A percentile compares a stretch with the other conserved stretches of the same genome.
Evolutionary conservation across 2,113 vertebrate genomes (phyloP).

Genomic region (Nannobrachium achirus): DNA sequence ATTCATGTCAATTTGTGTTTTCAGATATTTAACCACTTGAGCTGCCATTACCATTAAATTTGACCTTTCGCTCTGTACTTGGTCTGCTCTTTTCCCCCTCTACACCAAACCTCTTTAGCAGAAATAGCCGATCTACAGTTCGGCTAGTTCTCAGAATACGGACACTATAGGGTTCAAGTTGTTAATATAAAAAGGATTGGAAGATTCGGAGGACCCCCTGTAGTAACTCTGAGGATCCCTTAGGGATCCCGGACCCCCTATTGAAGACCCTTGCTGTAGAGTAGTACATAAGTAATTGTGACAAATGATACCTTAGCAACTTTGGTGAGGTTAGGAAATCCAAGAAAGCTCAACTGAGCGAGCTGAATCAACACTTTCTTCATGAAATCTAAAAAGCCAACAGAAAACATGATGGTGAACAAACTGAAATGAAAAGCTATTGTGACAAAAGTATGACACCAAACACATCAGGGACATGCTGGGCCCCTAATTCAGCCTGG

Average conservation of each 20-base stretch:
- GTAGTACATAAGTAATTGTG: neutral
- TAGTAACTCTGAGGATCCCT: too few species aligned
- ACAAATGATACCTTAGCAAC: slow-evolving; percentile 56
- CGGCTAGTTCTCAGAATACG: neutral
- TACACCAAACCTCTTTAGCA: too few species aligned
- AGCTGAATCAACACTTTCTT: slow-evolving; percentile 54
- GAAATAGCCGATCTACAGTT: too few species aligned
- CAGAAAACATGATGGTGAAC: neutral
- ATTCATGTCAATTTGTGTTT: too few species aligned
- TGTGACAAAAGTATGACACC: neutral
- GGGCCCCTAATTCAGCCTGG: too few species aligned
- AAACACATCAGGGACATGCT: neutral
- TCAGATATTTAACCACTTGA: too few species aligned
- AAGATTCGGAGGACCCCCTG: neutral
- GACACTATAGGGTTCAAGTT: neutral
- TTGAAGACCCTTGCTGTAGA: too few species aligned
- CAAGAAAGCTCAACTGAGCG: slow-evolving; percentile 59
- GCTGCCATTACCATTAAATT: too few species aligned
- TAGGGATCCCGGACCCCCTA: too few species aligned
- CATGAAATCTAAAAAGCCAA: slow-evolving; percentile 50
- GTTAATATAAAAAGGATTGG: neutral
- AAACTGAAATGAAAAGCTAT: neutral
- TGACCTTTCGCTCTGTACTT: too few species aligned
- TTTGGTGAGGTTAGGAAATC: slow-evolving; percentile 70
- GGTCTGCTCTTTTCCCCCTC: too few species aligned